A percentile compares a stretch with the other conserved stretches of the same genome.
phyloP scores from a whole-genome alignment of 2,888 invertebrate genomes.

The Coronaproctus castanopsis region DNA sequence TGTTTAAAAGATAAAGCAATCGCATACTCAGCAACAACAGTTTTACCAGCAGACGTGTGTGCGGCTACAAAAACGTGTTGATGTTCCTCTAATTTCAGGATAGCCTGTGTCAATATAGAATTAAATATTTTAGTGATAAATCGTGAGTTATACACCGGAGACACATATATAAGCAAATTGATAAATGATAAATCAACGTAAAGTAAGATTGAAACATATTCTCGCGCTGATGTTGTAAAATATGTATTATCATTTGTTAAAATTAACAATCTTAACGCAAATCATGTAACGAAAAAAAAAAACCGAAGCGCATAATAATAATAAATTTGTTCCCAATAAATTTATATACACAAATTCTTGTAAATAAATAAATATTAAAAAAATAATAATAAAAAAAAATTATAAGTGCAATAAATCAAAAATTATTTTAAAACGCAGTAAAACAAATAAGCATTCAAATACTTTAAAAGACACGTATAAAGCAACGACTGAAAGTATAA shows the following conservation, averaged over 20 bases:
- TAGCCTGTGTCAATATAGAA: conserved; percentile 37
- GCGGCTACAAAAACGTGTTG: conserved; percentile 97
- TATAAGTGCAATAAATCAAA: neutral
- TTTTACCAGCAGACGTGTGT: conserved; percentile 97
- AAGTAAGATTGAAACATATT: too few species aligned
- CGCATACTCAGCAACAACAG: conserved; percentile 97
- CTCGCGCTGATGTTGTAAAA: too few species aligned
- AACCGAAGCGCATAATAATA: too few species aligned
- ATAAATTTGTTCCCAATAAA: too few species aligned
- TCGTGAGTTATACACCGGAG: too few species aligned
- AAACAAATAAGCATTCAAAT: neutral
- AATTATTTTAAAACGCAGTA: neutral
- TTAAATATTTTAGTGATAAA: conserved; percentile 5
- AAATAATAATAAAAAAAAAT: neutral
- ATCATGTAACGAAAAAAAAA: too few species aligned
- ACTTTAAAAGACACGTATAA: too few species aligned
- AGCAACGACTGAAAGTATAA: too few species aligned
- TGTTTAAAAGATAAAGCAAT: conserved; percentile 85
- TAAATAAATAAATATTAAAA: neutral
- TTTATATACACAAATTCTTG: neutral
- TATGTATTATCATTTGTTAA: too few species aligned
- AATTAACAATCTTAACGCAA: too few species aligned
- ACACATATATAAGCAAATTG: too few species aligned
- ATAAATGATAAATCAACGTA: too few species aligned
- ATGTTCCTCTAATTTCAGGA: conserved; percentile 76